These are phyloP conservation scores for Troilus luridus DNA, from an alignment of 2,888 invertebrate species.

Conservation along the genomic window DNA sequence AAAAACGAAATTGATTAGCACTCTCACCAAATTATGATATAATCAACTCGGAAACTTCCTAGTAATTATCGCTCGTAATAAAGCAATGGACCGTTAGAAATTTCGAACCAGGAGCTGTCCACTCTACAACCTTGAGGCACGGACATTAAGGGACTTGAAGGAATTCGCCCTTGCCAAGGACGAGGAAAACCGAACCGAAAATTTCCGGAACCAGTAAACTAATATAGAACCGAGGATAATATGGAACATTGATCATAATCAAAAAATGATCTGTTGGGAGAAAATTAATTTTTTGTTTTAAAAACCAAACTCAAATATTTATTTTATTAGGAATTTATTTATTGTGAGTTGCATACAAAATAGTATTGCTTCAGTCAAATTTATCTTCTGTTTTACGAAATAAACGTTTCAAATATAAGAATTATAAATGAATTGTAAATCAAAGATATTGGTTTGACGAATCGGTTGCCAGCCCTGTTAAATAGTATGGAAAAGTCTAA, in stretches of 20 bases:
- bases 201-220: neutral
- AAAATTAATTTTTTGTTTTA: neutral
- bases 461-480: too few species aligned
- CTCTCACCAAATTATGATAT: neutral
- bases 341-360: too few species aligned
- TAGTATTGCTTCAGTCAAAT: too few species aligned
- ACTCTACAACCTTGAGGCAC: neutral
- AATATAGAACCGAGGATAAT: neutral
- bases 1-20: neutral
- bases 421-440: too few species aligned
- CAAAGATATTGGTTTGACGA: too few species aligned
- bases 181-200: neutral
- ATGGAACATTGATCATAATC: neutral
- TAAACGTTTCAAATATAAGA: too few species aligned
- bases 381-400: too few species aligned
- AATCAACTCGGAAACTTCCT: constrained; percentile 1
- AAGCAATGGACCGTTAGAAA: constrained; percentile 25
- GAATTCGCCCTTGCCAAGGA: constrained; percentile 24
- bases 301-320: too few species aligned
- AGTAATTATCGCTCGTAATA: constrained; percentile 1
- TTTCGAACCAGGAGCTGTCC: constrained; percentile 5
- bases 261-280: neutral
- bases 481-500: too few species aligned
- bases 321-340: too few species aligned
- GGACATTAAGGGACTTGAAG: neutral